Evolutionary conservation across 2,888 invertebrate genomes (phyloP), one percentile per base, ranked within the genome.

Genomic region (Drosophila subsilvestris): DNA sequence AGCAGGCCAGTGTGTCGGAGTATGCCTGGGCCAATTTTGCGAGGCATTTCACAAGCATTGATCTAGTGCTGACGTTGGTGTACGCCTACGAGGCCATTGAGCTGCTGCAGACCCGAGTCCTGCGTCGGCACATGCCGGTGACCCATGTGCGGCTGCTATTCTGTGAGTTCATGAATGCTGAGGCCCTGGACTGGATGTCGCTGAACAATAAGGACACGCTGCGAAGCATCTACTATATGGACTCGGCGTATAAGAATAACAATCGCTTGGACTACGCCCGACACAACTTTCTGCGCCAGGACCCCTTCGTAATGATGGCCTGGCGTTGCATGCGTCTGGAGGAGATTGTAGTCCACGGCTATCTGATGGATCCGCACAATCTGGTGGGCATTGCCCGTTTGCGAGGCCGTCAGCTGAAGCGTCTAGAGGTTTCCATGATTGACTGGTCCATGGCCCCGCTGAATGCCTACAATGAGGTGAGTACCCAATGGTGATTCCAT

Each of bases 71-170:
- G 20, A 87, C 91, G 0, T 76, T 92, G 7, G 94, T 96, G 74
- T 95, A 96, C 90, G 95, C 96, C 32, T 94, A 94, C 77, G 94
- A 94, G 80, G 95, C 95, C 54, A 94, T 95, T 18, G 93, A 93
- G 75, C 92, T 93, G 68, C 91, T 96, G 75, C 93, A 95, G 67
- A 91, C 93, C 50, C 93, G 94, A 72, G 95, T 96, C 77, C 91
- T 96, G 56, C 94, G 94, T 76, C 94, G 94, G 49, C 93, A 94
- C 63, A 95, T 96, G 95, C 96, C 96, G 18, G 92, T 96, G 22
- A 94, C 95, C 22, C 95, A 95, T 90, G 93, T 96, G 56, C 94
- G 95, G 87, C 95, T 95, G 61, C 93, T 96, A 78, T 96, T 96
- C 92, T 96, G 96, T 90, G 95, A 95, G 91, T 92, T 93, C 89